phyloP scores from a whole-genome alignment of 2,797 vertebrate genomes.

The Pygocentrus nattereri region DNA sequence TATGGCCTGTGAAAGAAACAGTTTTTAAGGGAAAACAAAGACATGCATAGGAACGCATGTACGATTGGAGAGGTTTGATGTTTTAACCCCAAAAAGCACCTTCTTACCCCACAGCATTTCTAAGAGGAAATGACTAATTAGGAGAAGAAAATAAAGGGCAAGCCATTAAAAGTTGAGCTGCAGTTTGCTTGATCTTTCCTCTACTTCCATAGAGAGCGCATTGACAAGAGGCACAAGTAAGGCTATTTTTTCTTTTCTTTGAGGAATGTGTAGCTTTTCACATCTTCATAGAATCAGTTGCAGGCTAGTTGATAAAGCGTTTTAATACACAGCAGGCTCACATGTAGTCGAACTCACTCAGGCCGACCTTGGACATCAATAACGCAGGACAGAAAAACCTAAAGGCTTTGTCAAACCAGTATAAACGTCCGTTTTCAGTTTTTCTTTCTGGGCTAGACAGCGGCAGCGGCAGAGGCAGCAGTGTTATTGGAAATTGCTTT shows the following conservation, averaged over 20 bases:
- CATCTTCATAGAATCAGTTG: neutral
- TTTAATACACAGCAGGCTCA: neutral
- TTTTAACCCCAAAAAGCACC: conserved; percentile 30
- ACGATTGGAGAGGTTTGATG: conserved; percentile 7
- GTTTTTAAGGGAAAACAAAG: neutral
- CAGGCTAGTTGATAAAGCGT: neutral
- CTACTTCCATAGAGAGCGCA: neutral
- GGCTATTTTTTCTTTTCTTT: neutral
- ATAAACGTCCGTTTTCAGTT: neutral
- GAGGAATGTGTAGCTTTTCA: conserved; percentile 5
- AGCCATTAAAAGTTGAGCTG: conserved; percentile 26
- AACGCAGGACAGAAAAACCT: neutral
- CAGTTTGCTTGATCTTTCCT: neutral
- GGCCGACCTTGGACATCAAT: conserved; percentile 7
- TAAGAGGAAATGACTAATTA: conserved; percentile 49
- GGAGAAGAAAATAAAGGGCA: conserved; percentile 18
- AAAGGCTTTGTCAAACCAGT: neutral
- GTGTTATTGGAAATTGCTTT: conserved; percentile 22
- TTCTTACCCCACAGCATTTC: conserved; percentile 9
- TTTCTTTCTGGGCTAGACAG: neutral
- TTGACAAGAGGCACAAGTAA: neutral
- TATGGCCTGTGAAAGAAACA: neutral
- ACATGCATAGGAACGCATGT: neutral
- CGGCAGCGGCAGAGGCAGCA: neutral
- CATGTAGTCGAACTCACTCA: neutral